Evolutionary conservation across 2,113 vertebrate species (phyloP), one percentile per base, ranked within the genome.

Genomic region (Saguinus midas): DNA sequence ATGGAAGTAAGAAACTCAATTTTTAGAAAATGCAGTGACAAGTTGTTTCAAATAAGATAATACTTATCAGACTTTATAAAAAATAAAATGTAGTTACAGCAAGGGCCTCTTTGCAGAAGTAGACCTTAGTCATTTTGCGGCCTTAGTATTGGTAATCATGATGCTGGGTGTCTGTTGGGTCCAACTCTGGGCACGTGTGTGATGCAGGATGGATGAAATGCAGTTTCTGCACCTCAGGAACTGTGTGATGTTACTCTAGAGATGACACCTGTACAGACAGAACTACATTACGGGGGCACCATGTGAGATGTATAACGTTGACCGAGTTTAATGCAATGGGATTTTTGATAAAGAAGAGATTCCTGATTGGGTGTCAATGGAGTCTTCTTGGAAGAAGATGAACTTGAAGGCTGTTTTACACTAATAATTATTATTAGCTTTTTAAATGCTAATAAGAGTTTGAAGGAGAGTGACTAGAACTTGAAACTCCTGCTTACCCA

Each of bases 1-100:
- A 7, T 83, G 81, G 48, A 82, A 92, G 57, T 45, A 87, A 84
- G 52, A 88, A 45, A 76, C 48, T 64, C n/a, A 12, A 18, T 66
- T 80, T 89, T 91, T 94, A 55, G 10, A 89, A 92, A 92, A 61
- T 82, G 50, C 16, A 89, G 82, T 27, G 93, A 68, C 27, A 78
- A 40, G 7, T 73, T 57, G 14, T 86, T 82, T 45, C 79, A 94
- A 40, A 58, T 81, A 50, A 91, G 58, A 23, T 85, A 48, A 35
- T 75, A 9, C 14, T 2, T 89, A 52, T 32, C 61, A 70, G 23
- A 25, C 18, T 92, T 48, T 20, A 55, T 48, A 29, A 90, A 90
- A 81, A 37, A 29, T 78, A 86, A 61, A 92, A 50, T 70, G 37
- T 79, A 7, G 35, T 95, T 68, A 48, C 5, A 94, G 45, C 20